Percentiles rank a stretch among this genome's conserved stretches.
These are phyloP conservation scores for Natator depressus DNA, from an alignment of 2,113 vertebrate species.

Conservation along the genomic window DNA sequence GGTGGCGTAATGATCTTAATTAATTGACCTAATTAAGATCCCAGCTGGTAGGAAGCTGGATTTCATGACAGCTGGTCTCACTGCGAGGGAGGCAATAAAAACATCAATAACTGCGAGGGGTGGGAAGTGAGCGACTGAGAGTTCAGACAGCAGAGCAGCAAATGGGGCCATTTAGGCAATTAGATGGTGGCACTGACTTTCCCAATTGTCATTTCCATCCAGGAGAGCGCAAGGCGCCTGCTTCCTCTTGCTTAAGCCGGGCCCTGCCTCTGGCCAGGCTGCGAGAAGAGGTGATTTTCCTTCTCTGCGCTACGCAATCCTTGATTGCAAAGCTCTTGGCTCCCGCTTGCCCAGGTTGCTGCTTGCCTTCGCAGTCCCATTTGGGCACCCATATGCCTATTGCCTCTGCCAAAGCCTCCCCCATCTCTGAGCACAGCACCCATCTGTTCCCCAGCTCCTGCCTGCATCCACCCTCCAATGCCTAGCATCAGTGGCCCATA, in stretches of 20 bases:
- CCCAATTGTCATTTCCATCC: neutral
- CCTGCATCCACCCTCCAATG: fast-evolving
- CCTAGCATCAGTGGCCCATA: neutral
- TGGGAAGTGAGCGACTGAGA: neutral
- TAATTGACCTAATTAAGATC: conserved; percentile 16
- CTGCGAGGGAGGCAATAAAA: neutral
- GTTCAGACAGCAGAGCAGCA: neutral
- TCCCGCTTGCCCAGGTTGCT: fast-evolving
- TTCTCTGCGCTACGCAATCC: fast-evolving
- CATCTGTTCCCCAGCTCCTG: neutral
- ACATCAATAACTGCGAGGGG: neutral
- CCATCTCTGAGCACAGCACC: neutral
- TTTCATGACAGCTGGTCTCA: neutral
- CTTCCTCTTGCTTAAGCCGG: neutral
- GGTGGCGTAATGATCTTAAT: neutral
- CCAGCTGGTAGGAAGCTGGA: neutral
- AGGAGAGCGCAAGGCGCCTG: neutral
- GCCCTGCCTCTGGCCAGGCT: fast-evolving
- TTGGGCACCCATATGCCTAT: fast-evolving
- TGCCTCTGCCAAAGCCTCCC: neutral
- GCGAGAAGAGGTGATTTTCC: neutral
- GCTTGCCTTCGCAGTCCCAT: neutral
- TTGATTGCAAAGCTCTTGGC: neutral
- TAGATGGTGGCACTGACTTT: neutral
- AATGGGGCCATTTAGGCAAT: neutral